phyloP scores from a whole-genome alignment of 2,113 vertebrate genomes.

The Pygoscelis antarcticus region DNA sequence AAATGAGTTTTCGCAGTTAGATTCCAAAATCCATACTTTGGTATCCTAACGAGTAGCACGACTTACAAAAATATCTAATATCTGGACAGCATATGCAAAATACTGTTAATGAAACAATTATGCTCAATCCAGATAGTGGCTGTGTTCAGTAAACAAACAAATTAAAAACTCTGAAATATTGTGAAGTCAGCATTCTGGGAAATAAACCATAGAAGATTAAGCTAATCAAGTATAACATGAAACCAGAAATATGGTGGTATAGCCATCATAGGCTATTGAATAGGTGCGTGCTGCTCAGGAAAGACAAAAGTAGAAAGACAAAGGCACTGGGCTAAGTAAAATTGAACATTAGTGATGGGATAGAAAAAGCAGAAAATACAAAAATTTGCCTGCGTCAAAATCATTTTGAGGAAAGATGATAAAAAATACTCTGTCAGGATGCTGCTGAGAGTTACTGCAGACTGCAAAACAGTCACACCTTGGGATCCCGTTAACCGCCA shows the following conservation, averaged over 20 bases:
- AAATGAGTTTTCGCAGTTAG: neutral
- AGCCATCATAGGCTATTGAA: neutral
- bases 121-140: neutral
- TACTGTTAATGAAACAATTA: neutral
- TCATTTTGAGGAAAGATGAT: neutral
- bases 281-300: neutral
- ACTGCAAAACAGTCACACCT: neutral
- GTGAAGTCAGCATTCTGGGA: neutral
- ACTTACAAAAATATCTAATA: neutral
- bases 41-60: accelerated
- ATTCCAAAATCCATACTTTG: neutral
- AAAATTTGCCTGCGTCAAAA: neutral
- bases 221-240: neutral
- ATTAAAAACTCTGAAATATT: neutral
- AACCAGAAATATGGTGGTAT: neutral
- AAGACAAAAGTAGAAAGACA: neutral
- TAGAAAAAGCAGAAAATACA: neutral
- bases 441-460: neutral
- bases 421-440: neutral
- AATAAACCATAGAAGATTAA: neutral
- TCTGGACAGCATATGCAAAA: neutral
- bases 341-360: neutral
- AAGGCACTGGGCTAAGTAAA: neutral
- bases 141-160: neutral
- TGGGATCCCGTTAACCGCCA: neutral